Base-by-base conservation (phyloP, 2,113 vertebrate species). In the Fulica atra region DNA sequence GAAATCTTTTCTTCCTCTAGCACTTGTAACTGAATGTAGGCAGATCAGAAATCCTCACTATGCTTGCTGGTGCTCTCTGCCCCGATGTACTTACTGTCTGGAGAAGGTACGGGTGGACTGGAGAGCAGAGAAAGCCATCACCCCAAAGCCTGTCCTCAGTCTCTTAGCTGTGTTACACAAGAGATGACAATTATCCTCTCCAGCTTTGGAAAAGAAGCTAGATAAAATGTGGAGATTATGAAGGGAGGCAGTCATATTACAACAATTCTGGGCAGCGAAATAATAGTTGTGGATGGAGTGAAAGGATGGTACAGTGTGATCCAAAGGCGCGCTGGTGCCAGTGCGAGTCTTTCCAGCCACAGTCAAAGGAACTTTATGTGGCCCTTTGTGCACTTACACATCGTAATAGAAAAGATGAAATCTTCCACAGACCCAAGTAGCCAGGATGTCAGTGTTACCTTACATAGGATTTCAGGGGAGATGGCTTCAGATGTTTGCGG, bases 151-250 rank as follows among this genome's bases (percentile, higher is more conserved):
- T 48, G 48, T 50, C 73, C 74, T 60, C 0, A 1, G 46, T 53
- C 13, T 69, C 91, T 93, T 65, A 89, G 57, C 81, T 53, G 31
- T 42, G 48, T 68, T 91, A 11, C 68, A 92, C 65, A 91, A 82
- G 73, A 89, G 61, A 74, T 61, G 50, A 59, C 80, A 86, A 74
- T 86, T 86, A 73, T 70, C 46, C 46, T 86, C 77, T 31, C 83
- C 48, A 77, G 51, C 86, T 93, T 74, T 71, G 77, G 64, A 95
- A 88, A 81, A 88, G 64, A 35, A 92, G 29, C 46, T 73, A 72
- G 95, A 94, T 87, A 91, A 94, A 95, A 95, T 46, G 78, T 53
- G 81, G 86, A 91, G 91, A 71, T 93, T 68, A 38, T 71, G 81
- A 93, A 88, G 82, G 36, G 57, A 93, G 53, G 56, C 80, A 96